Evolutionary conservation across 2,888 invertebrate species (phyloP).

Genomic region (Nomada fabriciana): DNA sequence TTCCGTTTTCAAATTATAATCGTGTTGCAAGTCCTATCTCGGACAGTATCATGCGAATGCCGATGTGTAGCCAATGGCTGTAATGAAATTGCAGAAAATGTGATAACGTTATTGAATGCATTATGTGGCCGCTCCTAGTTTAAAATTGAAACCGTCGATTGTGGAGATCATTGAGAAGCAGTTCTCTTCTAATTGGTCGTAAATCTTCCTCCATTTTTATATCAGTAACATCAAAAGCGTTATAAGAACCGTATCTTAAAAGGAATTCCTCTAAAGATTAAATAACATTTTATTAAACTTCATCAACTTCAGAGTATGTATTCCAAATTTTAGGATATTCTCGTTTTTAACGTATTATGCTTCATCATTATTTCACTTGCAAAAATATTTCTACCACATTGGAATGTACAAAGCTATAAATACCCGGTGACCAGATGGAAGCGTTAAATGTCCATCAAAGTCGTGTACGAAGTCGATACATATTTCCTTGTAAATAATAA

Average conservation of each 20-base stretch:
- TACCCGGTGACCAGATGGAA: conserved; percentile 44
- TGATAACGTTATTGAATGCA: neutral
- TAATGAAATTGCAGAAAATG: conserved; percentile 22
- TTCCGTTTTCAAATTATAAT: neutral
- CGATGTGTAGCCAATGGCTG: neutral
- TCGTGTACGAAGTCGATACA: neutral
- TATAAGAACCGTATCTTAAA: neutral
- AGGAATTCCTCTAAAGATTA: neutral
- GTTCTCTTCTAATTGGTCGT: conserved; percentile 5
- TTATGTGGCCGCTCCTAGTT: conserved; percentile 4
- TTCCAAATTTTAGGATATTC: neutral
- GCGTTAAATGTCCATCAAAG: conserved; percentile 51
- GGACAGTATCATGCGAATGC: neutral
- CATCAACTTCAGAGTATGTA: neutral
- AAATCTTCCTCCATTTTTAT: neutral
- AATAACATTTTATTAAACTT: neutral
- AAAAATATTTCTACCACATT: conserved; percentile 41
- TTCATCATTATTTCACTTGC: conserved; percentile 33
- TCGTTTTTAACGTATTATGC: neutral
- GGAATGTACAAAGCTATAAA: conserved; percentile 45
- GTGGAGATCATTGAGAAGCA: neutral
- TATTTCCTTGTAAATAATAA: conserved; percentile 27
- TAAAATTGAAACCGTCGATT: conserved; percentile 28
- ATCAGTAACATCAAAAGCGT: neutral
- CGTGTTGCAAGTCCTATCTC: neutral